A percentile compares a stretch with the other conserved stretches of the same genome.
These are phyloP conservation scores for Timandra comae DNA, from an alignment of 2,888 invertebrate species.

Conservation along the genomic window DNA sequence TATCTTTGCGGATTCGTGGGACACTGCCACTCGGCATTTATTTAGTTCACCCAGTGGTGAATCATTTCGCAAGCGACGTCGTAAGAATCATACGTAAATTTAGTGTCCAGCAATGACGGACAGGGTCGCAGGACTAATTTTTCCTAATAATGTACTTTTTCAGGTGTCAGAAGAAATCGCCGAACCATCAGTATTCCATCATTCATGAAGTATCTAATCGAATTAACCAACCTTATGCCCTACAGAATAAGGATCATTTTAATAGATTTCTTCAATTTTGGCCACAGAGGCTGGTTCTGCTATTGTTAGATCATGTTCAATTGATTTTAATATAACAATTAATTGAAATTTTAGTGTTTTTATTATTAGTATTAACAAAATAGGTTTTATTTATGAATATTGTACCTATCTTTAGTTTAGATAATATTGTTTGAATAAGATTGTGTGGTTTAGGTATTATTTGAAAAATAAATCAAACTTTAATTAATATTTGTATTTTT, in stretches of 20 bases:
- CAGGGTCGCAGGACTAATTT: too few relatives aligned
- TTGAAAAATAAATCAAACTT: conserved; percentile 17
- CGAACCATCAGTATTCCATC: conserved; percentile 58
- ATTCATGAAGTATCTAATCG: conserved; percentile 54
- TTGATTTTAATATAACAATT: background rate
- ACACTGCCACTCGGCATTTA: too few relatives aligned
- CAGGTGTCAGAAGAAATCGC: conserved; percentile 61
- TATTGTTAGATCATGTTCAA: conserved; percentile 63
- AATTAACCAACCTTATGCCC: conserved; percentile 58
- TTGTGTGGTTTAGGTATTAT: conserved; percentile 14
- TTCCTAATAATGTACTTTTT: too few relatives aligned
- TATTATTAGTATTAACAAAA: conserved; percentile 9
- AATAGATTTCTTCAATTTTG: conserved; percentile 62
- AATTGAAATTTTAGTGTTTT: conserved; percentile 12
- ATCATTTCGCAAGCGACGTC: too few relatives aligned
- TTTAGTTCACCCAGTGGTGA: too few relatives aligned
- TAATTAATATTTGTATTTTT: conserved; percentile 10
- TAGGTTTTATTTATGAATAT: too few relatives aligned
- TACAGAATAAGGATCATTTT: conserved; percentile 63
- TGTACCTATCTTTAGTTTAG: too few relatives aligned
- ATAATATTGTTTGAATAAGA: conserved; percentile 9
- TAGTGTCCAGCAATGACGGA: too few relatives aligned
- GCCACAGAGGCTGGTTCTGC: conserved; percentile 67
- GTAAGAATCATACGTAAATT: too few relatives aligned
- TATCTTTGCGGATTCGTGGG: too few relatives aligned